Base-by-base conservation (phyloP, 2,113 vertebrate genomes). In the Ceyx cyanopectus region DNA sequence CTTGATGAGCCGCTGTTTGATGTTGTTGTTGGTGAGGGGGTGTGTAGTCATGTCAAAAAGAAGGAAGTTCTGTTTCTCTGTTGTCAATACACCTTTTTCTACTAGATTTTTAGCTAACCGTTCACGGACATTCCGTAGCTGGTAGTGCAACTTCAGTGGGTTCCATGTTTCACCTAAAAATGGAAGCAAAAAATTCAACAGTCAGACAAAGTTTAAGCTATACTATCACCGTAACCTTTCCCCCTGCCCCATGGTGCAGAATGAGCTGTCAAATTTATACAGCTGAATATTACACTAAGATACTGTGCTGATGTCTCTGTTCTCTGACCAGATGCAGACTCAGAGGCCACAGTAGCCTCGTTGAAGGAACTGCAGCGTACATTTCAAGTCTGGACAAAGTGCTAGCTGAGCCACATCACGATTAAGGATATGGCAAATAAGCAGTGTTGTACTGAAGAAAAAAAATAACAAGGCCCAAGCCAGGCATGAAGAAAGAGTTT, bases 11-110 rank as follows among this genome's bases (percentile, higher is more conserved):
- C 98, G 98, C 90, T 99, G 99, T 87, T 99, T 99, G 95, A 99
- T 99, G 95, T 98, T 99, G 97, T 98, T 98, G 97, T 99, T 99
- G 97, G 99, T 99, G 85, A 99, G 98, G 27, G 99, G 99, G 91
- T 99, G 99, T 0, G 99, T 99, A 30, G 98, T 99, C 99, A 99
- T 99, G 97, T 99, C 99, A 95, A 99, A 99, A 22, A 99, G 98
- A 75, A 99, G 98, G 96, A 99, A 99, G 98, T 99, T 99, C 97
- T 99, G 99, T 97, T 99, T 99, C 97, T 99, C 99, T 13, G 99
- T 99, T 12, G 99, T 99, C 92, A 99, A 95, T 76, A 99, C 98
- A 9, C 99, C 99, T 92, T 99, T 99, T 94, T 99, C 99, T 94
- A 99, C 99, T 79, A 99, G 97, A 97, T 99, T 99, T 96, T 99